phyloP scores from a whole-genome alignment of 1,140 invertebrate species.

The Euura saliciscinereae region DNA sequence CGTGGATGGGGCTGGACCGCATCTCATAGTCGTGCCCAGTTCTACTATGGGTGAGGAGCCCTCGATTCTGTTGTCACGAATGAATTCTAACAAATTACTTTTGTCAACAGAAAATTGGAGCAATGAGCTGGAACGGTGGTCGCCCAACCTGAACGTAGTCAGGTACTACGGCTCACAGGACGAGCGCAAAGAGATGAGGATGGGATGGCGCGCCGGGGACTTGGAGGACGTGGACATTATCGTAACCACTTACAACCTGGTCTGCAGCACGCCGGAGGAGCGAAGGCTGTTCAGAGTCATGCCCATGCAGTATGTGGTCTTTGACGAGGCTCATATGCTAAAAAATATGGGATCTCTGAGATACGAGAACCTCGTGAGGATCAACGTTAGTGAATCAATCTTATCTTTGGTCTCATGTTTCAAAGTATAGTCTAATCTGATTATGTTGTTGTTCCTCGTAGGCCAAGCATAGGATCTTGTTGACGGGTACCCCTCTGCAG shows the following conservation, averaged over 20 bases:
- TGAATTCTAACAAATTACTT: neutral
- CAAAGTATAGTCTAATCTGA: neutral
- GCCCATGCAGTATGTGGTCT: slow-evolving; percentile 89
- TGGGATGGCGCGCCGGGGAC: slow-evolving; percentile 76
- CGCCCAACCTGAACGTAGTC: slow-evolving; percentile 78
- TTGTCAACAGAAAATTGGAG: slow-evolving; percentile 82
- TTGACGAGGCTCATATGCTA: slow-evolving; percentile 97
- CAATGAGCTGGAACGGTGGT: slow-evolving; percentile 84
- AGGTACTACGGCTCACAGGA: slow-evolving; percentile 90
- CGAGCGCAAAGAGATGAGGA: slow-evolving; percentile 78
- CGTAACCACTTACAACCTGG: slow-evolving; percentile 86
- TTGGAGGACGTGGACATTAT: slow-evolving; percentile 82
- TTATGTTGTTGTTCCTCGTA: slow-evolving; percentile 48
- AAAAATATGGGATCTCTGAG: slow-evolving; percentile 95
- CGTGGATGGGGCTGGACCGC: slow-evolving; percentile 71
- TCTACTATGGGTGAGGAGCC: slow-evolving; percentile 78
- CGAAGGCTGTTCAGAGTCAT: slow-evolving; percentile 89
- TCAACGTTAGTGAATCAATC: slow-evolving; percentile 68
- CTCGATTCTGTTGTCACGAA: neutral
- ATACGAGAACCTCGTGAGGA: slow-evolving; percentile 87
- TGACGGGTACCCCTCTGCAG: slow-evolving; percentile 94
- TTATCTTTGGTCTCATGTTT: neutral
- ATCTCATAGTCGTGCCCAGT: slow-evolving; percentile 90
- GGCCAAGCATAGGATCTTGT: slow-evolving; percentile 80
- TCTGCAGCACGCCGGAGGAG: slow-evolving; percentile 85